These are phyloP conservation scores for Dione juno DNA, from an alignment of 2,888 invertebrate species.

Conservation along the genomic window DNA sequence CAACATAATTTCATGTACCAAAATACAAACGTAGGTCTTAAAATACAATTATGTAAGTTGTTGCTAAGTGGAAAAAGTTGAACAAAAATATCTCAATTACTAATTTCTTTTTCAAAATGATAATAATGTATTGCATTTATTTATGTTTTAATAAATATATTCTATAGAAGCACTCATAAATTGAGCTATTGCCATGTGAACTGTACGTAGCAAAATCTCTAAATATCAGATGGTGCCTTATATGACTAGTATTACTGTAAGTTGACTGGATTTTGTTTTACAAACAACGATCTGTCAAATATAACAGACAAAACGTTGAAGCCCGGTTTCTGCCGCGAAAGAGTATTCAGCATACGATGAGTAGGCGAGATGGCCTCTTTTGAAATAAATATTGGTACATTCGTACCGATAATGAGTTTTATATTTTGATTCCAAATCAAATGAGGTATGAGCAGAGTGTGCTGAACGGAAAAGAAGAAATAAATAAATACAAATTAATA, in stretches of 20 bases:
- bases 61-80: neutral
- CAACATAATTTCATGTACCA: neutral
- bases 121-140: conserved; percentile 2
- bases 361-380: no score
- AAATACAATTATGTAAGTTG: neutral
- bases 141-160: neutral
- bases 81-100: conserved; percentile 4
- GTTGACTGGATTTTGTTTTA: neutral
- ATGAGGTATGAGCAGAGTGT: no score
- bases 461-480: no score
- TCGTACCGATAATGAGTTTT: no score
- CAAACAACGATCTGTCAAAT: conserved; percentile 9
- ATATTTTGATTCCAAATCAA: no score
- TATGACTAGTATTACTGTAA: conserved; percentile 17
- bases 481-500: no score
- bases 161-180: neutral
- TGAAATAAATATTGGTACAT: no score
- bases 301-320: neutral
- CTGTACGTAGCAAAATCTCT: neutral
- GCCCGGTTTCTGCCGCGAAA: no score
- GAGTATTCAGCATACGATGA: no score
- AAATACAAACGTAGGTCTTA: neutral
- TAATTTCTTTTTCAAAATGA: neutral
- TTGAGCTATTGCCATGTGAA: neutral
- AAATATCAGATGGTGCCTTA: conserved; percentile 32